Evolutionary conservation across 1,140 invertebrate genomes (phyloP), one percentile per base, ranked within the genome.

Genomic region (Drosophila pseudoananassae): DNA sequence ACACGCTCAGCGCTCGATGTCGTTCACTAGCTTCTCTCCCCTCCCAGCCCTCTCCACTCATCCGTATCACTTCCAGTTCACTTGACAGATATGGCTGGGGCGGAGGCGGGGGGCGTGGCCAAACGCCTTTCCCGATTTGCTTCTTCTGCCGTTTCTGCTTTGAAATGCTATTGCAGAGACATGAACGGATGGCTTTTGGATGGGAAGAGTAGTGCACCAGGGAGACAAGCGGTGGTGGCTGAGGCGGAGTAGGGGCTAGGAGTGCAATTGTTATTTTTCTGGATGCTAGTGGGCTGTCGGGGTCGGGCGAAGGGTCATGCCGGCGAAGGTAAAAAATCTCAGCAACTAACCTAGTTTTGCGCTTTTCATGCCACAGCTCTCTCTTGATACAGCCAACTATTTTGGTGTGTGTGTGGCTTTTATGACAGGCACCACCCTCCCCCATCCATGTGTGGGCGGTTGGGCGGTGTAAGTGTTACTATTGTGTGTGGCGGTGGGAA

Each of bases 21-120:
- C 56, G 33, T 10, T 25, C 45, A 17, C 55, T 9, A 14, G 15
- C 38, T 55, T 23, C 15, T 17, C 14, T 46, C 27, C 25, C 25
- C 25, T 27, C 25, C 6, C 6, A 20, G 46, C 43, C 31, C 20
- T 43, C 38, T 23, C 10, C 25, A 6, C 38, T 49, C 46, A 54
- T 75, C 64, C 78, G 76, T 87, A 87, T 87, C 82, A 88, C 82
- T 87, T 87, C 78, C 82, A 87, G 78, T 82, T 87, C 82, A 88
- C 83, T 87, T 88, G 83, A 82, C 82, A 82, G 78, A 82, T 82
- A 88, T 66, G 60, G 72, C 17, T 61, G 47, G 31, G 36, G 58
- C 45, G 51, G 56, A 12, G 52, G 12, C 40, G 43, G 45, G 38
- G 47, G 50, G 74, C 57, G 58, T 58, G 65, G 43, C 53, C 63